Percentiles rank a stretch among this genome's conserved stretches.
Evolutionary conservation across 2,888 invertebrate genomes (phyloP).

Genomic region (Lasioglossum marginatum): DNA sequence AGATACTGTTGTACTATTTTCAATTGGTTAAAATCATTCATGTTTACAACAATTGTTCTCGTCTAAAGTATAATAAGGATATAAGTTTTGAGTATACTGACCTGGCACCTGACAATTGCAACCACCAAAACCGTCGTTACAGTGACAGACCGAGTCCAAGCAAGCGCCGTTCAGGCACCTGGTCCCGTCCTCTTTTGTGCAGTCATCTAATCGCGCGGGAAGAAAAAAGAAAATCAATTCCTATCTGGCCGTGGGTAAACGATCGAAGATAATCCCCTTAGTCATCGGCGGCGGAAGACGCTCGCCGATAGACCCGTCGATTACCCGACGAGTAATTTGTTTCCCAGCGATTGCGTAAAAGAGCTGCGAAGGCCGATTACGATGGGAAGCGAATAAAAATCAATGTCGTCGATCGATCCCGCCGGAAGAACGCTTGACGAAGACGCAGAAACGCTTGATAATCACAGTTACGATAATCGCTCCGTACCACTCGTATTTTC

Average conservation of each 20-base stretch:
- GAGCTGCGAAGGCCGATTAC: background rate
- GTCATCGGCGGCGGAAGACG: conserved; percentile 35
- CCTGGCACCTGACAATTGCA: conserved; percentile 97
- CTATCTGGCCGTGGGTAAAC: conserved; percentile 13
- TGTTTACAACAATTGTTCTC: no score
- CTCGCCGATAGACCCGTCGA: conserved; percentile 39
- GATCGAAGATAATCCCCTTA: conserved; percentile 30
- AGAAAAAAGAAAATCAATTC: conserved; percentile 27
- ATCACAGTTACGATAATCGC: background rate
- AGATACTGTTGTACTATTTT: no score
- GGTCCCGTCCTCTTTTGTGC: conserved; percentile 95
- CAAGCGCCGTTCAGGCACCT: conserved; percentile 97
- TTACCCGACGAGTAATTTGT: conserved; percentile 51
- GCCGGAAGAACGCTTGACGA: conserved; percentile 18
- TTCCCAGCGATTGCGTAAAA: conserved; percentile 42
- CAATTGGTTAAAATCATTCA: background rate
- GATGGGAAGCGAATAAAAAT: conserved; percentile 49
- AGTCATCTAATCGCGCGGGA: conserved; percentile 90
- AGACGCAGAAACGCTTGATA: background rate
- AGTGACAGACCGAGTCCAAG: conserved; percentile 96
- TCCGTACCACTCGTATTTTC: background rate
- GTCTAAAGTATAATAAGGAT: no score
- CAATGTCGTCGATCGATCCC: conserved; percentile 51
- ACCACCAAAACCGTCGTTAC: conserved; percentile 97
- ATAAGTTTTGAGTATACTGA: conserved; percentile 83